Base-by-base conservation (phyloP, 2,797 vertebrate species). In the Danio choprae region DNA sequence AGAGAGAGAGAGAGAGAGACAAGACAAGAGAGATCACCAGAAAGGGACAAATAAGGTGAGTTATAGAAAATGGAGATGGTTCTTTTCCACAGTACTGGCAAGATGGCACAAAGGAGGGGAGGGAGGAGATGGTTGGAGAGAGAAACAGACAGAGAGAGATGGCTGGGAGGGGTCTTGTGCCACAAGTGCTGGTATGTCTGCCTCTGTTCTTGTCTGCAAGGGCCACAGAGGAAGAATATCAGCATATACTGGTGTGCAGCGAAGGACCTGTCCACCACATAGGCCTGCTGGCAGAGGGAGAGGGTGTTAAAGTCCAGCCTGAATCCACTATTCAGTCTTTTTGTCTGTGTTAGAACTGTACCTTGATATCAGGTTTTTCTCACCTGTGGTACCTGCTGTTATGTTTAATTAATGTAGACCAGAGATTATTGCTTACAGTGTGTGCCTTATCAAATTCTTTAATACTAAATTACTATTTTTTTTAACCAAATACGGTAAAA, bases 151-250 rank as follows among this genome's bases (percentile, higher is more conserved):
- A 44, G 56, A 85, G 81, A 85, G 87, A 86, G 83, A 87, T 72
- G 74, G 84, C 71, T 80, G 81, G 79, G 84, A 80, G 78, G 64
- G 84, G 86, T 84, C 63, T 83, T 82, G 79, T 87, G 65, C 77
- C 86, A 88, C 89, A 91, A 90, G 90, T 91, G 88, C 84, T 82
- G 82, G 53, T 50, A 22, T 86, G 75, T 78, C 63, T 83, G 83
- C 69, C 77, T 83, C 78, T 74, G 67, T 84, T 81, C 77, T 48
- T 87, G 80, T 83, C 69, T 83, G 76, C 70, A 76, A 78, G 63
- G 48, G 38, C 16, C 70, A 68, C 58, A 51, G 48, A 81, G 16
- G 68, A 48, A 68, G 22, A 70, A 77, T 76, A 53, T 70, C 20
- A 74, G 44, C 56, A 36, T 38, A 10, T 70, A 41, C 1, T 53